Conservation (phyloP, 2,888 invertebrate species). For the Thumatha senex region DNA sequence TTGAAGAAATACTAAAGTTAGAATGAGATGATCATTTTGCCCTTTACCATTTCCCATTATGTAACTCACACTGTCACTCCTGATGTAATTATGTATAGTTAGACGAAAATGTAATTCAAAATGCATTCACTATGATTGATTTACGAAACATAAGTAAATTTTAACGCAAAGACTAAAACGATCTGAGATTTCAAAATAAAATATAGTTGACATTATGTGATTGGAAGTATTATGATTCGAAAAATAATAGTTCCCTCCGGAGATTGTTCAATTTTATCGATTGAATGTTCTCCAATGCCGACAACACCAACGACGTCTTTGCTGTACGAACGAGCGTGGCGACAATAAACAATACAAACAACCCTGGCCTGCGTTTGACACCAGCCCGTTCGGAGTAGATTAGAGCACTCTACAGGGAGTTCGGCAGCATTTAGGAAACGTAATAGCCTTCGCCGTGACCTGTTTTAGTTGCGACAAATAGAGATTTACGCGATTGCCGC, state of each 20-base stretch:
- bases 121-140: no score
- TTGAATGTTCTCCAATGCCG: constrained; percentile 65
- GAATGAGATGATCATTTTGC: no score
- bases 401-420: constrained; percentile 79
- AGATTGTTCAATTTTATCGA: constrained; percentile 65
- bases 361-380: constrained; percentile 81
- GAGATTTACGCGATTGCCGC: constrained; percentile 79
- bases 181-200: constrained; percentile 39
- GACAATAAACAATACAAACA: constrained; percentile 84
- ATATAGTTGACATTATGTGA: constrained; percentile 54
- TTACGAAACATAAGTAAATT: constrained; percentile 5
- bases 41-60: no score
- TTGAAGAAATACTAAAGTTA: no score
- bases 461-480: constrained; percentile 83
- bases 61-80: no score
- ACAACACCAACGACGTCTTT: constrained; percentile 66
- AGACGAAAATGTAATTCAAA: no score
- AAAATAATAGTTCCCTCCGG: constrained; percentile 60
- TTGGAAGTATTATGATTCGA: constrained; percentile 58
- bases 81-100: no score
- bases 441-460: constrained; percentile 82
- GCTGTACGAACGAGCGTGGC: constrained; percentile 66
- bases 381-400: constrained; percentile 80
- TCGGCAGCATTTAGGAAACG: constrained; percentile 82
- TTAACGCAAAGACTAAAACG: constrained; percentile 30